phyloP scores from a whole-genome alignment of 2,797 vertebrate genomes.

The Hypotaenidia okinawae region DNA sequence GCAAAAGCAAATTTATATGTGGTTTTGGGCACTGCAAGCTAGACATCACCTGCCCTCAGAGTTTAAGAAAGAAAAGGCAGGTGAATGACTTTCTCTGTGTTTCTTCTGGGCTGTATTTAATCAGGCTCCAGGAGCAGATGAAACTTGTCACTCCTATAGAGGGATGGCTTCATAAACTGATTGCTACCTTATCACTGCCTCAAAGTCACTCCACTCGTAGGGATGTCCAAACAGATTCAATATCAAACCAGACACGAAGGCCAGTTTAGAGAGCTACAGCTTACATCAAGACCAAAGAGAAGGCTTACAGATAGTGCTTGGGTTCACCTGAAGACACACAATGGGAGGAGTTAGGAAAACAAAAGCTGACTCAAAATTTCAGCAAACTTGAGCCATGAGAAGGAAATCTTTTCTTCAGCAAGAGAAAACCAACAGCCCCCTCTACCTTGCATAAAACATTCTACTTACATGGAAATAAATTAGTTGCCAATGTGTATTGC shows the following conservation, averaged over 20 bases:
- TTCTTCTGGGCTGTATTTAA: conserved; percentile 19
- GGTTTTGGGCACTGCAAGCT: not conserved
- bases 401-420: not conserved
- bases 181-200: conserved; percentile 28
- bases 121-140: conserved; percentile 21
- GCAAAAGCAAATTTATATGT: not conserved
- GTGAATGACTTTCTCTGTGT: conserved; percentile 16
- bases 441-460: not conserved
- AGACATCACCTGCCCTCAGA: not conserved
- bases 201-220: conserved; percentile 46
- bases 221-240: conserved; percentile 62
- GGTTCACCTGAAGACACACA: not conserved
- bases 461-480: not conserved
- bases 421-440: not conserved
- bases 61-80: not conserved
- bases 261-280: conserved; percentile 36
- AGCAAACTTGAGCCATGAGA: not conserved
- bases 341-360: not conserved
- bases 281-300: conserved; percentile 47
- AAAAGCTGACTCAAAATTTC: not conserved
- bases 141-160: conserved; percentile 39
- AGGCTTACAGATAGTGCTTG: not conserved
- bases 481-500: not conserved
- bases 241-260: conserved; percentile 46
- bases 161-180: conserved; percentile 66